Base-by-base conservation (phyloP, 2,888 invertebrate species). In the Aphidoletes aphidimyza region DNA sequence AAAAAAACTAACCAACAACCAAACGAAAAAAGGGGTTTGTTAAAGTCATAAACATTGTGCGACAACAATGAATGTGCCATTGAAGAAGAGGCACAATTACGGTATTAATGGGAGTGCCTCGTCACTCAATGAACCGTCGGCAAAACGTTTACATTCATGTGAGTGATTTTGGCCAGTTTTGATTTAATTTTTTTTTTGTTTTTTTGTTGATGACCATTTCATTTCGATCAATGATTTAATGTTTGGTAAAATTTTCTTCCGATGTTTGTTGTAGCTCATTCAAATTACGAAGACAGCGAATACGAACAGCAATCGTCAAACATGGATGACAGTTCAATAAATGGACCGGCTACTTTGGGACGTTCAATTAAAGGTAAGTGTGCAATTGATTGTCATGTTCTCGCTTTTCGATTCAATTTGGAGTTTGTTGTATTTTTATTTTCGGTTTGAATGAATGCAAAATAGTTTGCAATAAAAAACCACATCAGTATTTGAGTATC, bases 51-150 rank as follows among this genome's bases (percentile, higher is more conserved):
- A 30, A 17, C 17, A 78, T 19, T 78, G 36, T 14, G 36, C 36
- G n/a, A n/a, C 8, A 37, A 81, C 8, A 37, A 81, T 81, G 81
- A 81, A 81, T 81, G 37, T 81, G 37, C 81, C 81, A 81, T 22
- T 81, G n/a, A 81, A 81, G 37, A 81, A 81, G 37, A 37, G 81
- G 81, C 37, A 36, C n/a, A 81, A 81, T 81, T 81, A 81, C 22
- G 81, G 81, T 1, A 37, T 81, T 6, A 81, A 81, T 22, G 81
- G 81, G 0, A 81, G 81, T 11, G 81, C 14, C 0, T 81, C 81
- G 22, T 81, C 81, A 22, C 22, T n/a, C 1, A 81, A 81, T 22
- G 81, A 37, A 81, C 37, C 37, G 81, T n/a, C 36, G 19, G 81
- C 81, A n/a, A 81, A 81, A 37, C 81, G 81, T 81, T 11, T 81